phyloP scores from a whole-genome alignment of 2,113 vertebrate genomes.

The Lasiurus borealis region DNA sequence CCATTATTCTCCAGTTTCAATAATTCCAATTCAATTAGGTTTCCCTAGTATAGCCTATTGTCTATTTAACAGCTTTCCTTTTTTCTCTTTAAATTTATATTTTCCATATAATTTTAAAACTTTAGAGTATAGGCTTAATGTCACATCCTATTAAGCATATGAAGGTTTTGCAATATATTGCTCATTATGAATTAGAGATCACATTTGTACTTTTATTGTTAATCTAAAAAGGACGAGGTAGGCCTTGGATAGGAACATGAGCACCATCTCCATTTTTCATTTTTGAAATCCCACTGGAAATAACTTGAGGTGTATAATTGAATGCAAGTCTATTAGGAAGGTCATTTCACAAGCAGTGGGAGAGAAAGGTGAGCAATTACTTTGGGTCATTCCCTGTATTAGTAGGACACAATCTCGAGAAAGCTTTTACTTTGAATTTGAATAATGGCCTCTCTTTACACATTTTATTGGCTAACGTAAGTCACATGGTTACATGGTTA shows the following conservation, averaged over 20 bases:
- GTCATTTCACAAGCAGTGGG: neutral
- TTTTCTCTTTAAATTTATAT: slow-evolving; percentile 55
- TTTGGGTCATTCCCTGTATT: neutral
- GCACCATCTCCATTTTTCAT: neutral
- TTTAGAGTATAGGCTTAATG: neutral
- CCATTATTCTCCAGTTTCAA: slow-evolving; percentile 52
- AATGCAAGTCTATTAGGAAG: neutral
- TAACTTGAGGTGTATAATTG: neutral
- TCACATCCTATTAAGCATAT: neutral
- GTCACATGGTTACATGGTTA: neutral
- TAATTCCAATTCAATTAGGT: slow-evolving; percentile 55
- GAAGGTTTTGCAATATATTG: neutral
- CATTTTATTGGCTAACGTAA: neutral
- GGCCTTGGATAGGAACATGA: neutral
- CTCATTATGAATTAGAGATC: neutral
- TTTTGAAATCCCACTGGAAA: slow-evolving; percentile 37
- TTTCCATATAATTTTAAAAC: slow-evolving; percentile 41
- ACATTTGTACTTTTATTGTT: slow-evolving; percentile 29
- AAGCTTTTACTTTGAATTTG: neutral
- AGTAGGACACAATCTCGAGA: neutral
- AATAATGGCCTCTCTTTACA: neutral
- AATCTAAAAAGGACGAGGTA: slow-evolving; percentile 11
- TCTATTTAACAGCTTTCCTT: slow-evolving; percentile 56
- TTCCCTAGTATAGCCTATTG: slow-evolving; percentile 36
- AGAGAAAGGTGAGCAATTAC: neutral